These are phyloP conservation scores for Myzus persicae DNA, from an alignment of 1,140 invertebrate species.

Conservation along the genomic window DNA sequence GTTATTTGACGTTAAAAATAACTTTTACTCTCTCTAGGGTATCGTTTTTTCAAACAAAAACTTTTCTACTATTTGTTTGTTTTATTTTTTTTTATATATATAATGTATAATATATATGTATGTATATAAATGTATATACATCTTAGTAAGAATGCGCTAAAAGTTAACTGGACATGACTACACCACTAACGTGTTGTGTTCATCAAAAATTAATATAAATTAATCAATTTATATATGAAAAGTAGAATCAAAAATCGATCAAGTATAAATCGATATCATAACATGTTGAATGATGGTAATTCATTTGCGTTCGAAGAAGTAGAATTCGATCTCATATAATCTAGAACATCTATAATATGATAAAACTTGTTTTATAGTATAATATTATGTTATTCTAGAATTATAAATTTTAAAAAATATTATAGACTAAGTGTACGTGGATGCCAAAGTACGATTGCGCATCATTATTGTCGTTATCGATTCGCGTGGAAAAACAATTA, in stretches of 20 bases:
- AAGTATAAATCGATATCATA: not conserved
- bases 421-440: not conserved
- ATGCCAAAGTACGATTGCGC: not conserved
- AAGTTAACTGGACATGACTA: not conserved
- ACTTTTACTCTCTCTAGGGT: not conserved
- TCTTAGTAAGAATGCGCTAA: not conserved
- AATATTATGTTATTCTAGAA: not conserved
- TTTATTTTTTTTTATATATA: not conserved
- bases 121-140: not conserved
- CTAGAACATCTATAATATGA: not conserved
- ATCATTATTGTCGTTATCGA: not conserved
- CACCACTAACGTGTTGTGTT: not conserved
- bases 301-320: not conserved
- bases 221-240: not conserved
- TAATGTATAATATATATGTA: too few species aligned
- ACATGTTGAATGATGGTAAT: too few species aligned
- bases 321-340: not conserved
- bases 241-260: not conserved
- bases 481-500: not conserved
- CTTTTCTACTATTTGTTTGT: not conserved
- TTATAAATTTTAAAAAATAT: not conserved
- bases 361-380: too few species aligned
- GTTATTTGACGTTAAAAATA: slow-evolving; percentile 14
- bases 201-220: not conserved
- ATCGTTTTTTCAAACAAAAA: slow-evolving; percentile 11